A percentile compares a stretch with the other conserved stretches of the same genome.
Conservation (phyloP, 2,113 vertebrate genomes). For the Eclectus roratus region DNA sequence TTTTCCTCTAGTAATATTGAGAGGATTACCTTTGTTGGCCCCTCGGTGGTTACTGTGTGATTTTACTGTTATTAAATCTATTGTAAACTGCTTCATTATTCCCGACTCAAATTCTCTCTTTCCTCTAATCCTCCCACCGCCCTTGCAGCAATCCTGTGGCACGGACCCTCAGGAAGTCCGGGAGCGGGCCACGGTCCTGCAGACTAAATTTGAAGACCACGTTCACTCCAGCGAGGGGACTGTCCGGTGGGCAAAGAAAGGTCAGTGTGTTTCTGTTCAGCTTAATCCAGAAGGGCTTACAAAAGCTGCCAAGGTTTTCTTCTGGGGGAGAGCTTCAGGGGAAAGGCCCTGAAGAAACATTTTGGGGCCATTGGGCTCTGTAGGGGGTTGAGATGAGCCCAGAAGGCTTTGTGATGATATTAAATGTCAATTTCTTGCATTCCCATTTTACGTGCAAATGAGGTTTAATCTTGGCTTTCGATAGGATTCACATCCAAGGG, state of each 20-base stretch:
- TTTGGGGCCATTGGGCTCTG: conserved; percentile 24
- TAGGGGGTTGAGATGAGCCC: conserved; percentile 30
- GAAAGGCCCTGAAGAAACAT: conserved; percentile 41
- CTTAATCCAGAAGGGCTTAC: background rate
- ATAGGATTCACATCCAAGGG: background rate
- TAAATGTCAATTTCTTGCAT: conserved; percentile 69
- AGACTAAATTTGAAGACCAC: conserved; percentile 88
- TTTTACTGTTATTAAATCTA: conserved; percentile 99
- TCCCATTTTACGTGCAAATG: conserved; percentile 28
- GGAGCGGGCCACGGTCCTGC: conserved; percentile 87
- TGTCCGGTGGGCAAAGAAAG: conserved; percentile 85
- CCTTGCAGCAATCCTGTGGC: conserved; percentile 74
- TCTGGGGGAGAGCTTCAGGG: background rate
- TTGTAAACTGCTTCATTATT: conserved; percentile 96
- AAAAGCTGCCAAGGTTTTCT: background rate
- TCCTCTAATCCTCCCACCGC: conserved; percentile 67
- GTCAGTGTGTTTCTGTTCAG: conserved; percentile 61
- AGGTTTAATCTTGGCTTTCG: conserved; percentile 58
- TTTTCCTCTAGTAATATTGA: conserved; percentile 95
- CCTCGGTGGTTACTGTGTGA: conserved; percentile 93
- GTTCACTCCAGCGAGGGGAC: conserved; percentile 78
- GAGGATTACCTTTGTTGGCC: conserved; percentile 95
- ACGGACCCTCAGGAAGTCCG: conserved; percentile 80
- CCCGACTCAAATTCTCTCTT: conserved; percentile 72
- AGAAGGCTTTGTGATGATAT: conserved; percentile 68